phyloP scores from a whole-genome alignment of 2,113 vertebrate species.

The Thermophis baileyi region DNA sequence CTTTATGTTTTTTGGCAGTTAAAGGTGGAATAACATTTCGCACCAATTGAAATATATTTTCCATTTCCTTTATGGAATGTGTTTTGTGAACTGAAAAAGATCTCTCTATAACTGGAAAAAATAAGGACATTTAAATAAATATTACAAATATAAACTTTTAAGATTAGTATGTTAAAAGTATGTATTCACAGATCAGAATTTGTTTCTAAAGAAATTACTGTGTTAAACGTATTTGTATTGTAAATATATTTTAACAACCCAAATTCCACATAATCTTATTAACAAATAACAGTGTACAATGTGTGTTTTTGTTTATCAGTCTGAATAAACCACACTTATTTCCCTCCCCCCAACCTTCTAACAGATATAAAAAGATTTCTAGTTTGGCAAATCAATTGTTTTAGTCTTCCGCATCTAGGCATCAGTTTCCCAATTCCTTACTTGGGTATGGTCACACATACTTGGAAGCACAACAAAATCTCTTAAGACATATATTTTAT shows the following conservation, averaged over 20 bases:
- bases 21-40: conserved; percentile 85
- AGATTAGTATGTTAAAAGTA: not conserved
- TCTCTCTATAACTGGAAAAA: conserved; percentile 82
- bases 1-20: conserved; percentile 87
- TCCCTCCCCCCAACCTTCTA: not conserved
- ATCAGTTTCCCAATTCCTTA: not conserved
- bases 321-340: not conserved
- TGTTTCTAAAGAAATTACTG: not conserved
- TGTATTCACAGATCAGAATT: not conserved
- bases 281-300: conserved; percentile 11
- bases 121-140: conserved; percentile 39
- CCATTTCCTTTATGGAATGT: conserved; percentile 78
- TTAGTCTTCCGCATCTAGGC: not conserved
- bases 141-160: conserved; percentile 16
- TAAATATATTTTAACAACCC: not conserved
- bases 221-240: not conserved
- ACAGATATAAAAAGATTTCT: not conserved
- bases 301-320: not conserved
- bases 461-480: not conserved
- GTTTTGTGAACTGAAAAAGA: conserved; percentile 73
- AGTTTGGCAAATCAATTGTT: not conserved
- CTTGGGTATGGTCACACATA: not conserved
- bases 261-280: conserved; percentile 14
- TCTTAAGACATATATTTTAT: not conserved
- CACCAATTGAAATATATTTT: conserved; percentile 78